phyloP scores from a whole-genome alignment of 2,113 vertebrate species.

The Rhegmatorhina hoffmannsi region DNA sequence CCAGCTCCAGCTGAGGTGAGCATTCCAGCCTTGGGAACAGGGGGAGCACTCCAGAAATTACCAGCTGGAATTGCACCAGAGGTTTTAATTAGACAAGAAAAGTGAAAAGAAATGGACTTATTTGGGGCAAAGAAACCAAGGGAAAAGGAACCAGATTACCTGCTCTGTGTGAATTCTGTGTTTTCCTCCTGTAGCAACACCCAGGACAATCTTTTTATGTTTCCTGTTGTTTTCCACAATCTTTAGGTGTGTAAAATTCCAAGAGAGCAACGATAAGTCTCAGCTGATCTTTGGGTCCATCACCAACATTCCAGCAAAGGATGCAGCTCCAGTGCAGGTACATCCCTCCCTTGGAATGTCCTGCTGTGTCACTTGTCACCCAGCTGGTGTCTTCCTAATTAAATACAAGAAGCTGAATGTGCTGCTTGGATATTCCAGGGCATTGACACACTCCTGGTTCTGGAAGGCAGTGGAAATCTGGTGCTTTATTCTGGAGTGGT shows the following conservation, averaged over 20 bases:
- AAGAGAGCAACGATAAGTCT: slow-evolving; percentile 90
- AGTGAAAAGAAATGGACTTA: neutral
- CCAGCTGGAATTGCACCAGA: neutral
- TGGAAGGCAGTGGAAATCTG: slow-evolving; percentile 91
- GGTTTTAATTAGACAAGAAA: neutral
- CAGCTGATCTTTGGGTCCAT: slow-evolving; percentile 93
- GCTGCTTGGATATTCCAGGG: slow-evolving; percentile 71
- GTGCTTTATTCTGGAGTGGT: slow-evolving; percentile 94
- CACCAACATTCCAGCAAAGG: slow-evolving; percentile 88
- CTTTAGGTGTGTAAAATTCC: slow-evolving; percentile 91
- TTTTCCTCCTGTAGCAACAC: neutral
- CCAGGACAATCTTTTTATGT: neutral
- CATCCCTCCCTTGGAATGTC: neutral
- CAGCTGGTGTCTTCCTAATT: neutral
- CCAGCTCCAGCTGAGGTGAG: slow-evolving; percentile 91
- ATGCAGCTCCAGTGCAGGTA: slow-evolving; percentile 87
- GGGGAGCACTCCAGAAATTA: neutral
- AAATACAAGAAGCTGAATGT: neutral
- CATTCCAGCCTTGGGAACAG: neutral
- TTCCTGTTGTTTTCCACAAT: neutral
- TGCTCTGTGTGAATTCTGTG: neutral
- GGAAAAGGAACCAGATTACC: neutral
- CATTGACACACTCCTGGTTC: slow-evolving; percentile 87
- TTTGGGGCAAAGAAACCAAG: neutral
- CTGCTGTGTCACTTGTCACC: neutral